Base-by-base conservation (phyloP, 2,888 invertebrate species). In the Sminthurides aquaticus region DNA sequence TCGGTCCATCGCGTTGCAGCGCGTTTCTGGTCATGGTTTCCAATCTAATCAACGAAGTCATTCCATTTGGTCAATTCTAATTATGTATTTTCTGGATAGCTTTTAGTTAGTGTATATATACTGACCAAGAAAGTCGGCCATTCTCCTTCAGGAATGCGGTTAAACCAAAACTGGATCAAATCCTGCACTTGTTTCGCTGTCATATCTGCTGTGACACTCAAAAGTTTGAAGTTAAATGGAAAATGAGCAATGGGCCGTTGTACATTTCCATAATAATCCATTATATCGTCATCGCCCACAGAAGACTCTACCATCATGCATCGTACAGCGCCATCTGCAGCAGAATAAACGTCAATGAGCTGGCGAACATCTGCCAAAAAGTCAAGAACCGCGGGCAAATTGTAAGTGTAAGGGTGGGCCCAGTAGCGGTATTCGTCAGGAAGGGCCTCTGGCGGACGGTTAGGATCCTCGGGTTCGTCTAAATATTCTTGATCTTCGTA, bases 11-110 rank as follows among this genome's bases (percentile, higher is more conserved):
- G 83, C 0, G 87, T 83, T 0, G 86, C 87, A n/a, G 86, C 83
- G 71, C 91, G 83, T 52, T 79, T 81, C 57, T 86, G 84, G 77
- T 91, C 91, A 72, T 90, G 90, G 77, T 91, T 91, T 58, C 90
- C 90, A 76, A 63, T 43, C 49, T 55, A 52, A n/a, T n/a, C n/a
- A n/a, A n/a, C n/a, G n/a, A n/a, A n/a, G n/a, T n/a, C n/a, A n/a
- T n/a, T n/a, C n/a, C n/a, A n/a, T n/a, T n/a, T n/a, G n/a, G n/a
- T n/a, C n/a, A n/a, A n/a, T n/a, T n/a, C n/a, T n/a, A n/a, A n/a
- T n/a, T n/a, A n/a, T n/a, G n/a, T n/a, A n/a, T n/a, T n/a, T n/a
- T n/a, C n/a, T n/a, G n/a, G n/a, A n/a, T n/a, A n/a, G n/a, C n/a
- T n/a, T n/a, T n/a, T n/a, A n/a, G n/a, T n/a, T n/a, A n/a, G n/a